phyloP scores from a whole-genome alignment of 2,797 vertebrate species.

The Cuniculus paca region DNA sequence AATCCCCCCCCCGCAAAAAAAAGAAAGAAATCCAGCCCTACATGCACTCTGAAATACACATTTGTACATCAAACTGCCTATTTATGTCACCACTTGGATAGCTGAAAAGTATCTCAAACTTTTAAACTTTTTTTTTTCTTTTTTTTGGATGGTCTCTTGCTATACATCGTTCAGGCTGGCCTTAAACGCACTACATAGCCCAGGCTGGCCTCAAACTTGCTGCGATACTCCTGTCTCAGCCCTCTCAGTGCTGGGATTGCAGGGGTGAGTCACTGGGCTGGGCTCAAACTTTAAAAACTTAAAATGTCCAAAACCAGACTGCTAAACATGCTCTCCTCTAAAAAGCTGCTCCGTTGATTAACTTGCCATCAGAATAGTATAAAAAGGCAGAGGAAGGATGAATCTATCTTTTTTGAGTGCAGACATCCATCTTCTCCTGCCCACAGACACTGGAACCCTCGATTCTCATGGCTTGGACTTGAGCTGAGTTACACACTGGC shows the following conservation, averaged over 20 bases:
- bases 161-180: background rate
- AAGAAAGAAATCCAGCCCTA: background rate
- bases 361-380: background rate
- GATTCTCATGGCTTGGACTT: background rate
- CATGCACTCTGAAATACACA: background rate
- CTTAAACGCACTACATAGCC: background rate
- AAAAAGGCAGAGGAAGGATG: background rate
- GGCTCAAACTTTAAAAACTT: constrained; percentile 10
- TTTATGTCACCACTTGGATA: background rate
- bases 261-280: background rate
- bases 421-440: background rate
- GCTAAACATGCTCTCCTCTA: background rate
- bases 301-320: constrained; percentile 6
- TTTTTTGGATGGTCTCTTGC: background rate
- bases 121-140: background rate
- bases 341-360: background rate
- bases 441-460: background rate
- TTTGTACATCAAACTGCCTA: background rate
- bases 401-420: background rate
- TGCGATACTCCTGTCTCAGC: background rate
- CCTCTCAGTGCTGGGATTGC: background rate
- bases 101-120: constrained; percentile 6
- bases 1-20: too few species aligned
- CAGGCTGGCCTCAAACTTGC: background rate
- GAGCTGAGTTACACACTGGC: background rate